Percentiles rank a stretch among this genome's conserved stretches.
These are phyloP conservation scores for Ondatra zibethicus DNA, from an alignment of 2,113 vertebrate species.

Conservation along the genomic window DNA sequence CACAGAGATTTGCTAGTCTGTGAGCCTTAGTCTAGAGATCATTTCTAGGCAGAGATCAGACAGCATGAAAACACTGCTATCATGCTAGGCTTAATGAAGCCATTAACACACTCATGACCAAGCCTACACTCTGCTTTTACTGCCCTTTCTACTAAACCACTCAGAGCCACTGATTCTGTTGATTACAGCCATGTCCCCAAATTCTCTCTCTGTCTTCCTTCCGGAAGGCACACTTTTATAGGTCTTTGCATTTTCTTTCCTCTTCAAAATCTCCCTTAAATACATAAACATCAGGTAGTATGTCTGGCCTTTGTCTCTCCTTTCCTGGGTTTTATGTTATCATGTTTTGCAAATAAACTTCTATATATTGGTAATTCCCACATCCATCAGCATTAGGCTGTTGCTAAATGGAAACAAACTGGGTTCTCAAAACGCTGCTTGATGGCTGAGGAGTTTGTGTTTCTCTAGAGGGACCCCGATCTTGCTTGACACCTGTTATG, in stretches of 20 bases:
- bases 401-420: background rate
- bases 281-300: background rate
- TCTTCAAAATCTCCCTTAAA: conserved; percentile 32
- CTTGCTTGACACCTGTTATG: background rate
- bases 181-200: background rate
- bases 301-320: background rate
- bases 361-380: background rate
- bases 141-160: background rate
- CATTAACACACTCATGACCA: accelerated
- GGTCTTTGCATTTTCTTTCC: background rate
- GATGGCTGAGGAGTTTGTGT: background rate
- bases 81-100: background rate
- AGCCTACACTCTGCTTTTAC: background rate
- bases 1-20: background rate
- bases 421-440: background rate
- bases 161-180: too few species aligned
- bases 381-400: background rate
- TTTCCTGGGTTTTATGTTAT: background rate
- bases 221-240: background rate
- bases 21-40: too few species aligned
- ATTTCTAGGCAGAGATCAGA: background rate
- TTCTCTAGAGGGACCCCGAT: background rate
- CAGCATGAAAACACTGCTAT: background rate
- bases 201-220: background rate
- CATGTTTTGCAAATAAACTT: background rate